These are phyloP conservation scores for Pyrocephalus nanus DNA, from an alignment of 2,797 vertebrate genomes.

Conservation along the genomic window DNA sequence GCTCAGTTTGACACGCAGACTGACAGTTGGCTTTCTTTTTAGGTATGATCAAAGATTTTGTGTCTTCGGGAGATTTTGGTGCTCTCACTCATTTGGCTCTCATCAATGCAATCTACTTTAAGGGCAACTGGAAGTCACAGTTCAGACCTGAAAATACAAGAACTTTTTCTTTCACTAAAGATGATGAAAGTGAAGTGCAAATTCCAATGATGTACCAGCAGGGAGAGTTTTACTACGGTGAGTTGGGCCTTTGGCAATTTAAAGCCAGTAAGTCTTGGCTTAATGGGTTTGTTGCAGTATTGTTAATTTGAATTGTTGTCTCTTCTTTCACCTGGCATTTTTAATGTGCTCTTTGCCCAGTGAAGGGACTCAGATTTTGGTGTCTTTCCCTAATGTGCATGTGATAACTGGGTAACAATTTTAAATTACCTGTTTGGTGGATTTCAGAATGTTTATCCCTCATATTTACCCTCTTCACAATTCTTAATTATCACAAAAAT, in stretches of 20 bases:
- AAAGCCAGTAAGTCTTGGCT: background rate
- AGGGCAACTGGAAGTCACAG: conserved; percentile 97
- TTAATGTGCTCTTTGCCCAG: background rate
- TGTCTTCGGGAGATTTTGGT: conserved; percentile 90
- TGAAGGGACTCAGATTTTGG: background rate
- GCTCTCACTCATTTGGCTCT: conserved; percentile 87
- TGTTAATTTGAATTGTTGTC: background rate
- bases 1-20: conserved; percentile 16
- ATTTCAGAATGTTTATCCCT: background rate
- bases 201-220: conserved; percentile 99
- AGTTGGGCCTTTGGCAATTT: conserved; percentile 3
- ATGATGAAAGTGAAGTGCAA: conserved; percentile 96
- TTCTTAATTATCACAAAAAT: background rate
- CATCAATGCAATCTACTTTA: conserved; percentile 95
- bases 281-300: background rate
- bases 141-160: conserved; percentile 97
- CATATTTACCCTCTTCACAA: background rate
- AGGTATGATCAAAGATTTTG: conserved; percentile 92
- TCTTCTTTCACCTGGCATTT: background rate
- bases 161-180: conserved; percentile 96
- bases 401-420: background rate
- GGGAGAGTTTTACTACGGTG: conserved; percentile 98
- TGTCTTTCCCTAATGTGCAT: background rate
- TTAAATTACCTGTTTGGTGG: background rate
- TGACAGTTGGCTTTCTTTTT: conserved; percentile 29